A percentile compares a stretch with the other conserved stretches of the same genome.
Evolutionary conservation across 1,140 invertebrate genomes (phyloP).

Genomic region (Radopholus similis): DNA sequence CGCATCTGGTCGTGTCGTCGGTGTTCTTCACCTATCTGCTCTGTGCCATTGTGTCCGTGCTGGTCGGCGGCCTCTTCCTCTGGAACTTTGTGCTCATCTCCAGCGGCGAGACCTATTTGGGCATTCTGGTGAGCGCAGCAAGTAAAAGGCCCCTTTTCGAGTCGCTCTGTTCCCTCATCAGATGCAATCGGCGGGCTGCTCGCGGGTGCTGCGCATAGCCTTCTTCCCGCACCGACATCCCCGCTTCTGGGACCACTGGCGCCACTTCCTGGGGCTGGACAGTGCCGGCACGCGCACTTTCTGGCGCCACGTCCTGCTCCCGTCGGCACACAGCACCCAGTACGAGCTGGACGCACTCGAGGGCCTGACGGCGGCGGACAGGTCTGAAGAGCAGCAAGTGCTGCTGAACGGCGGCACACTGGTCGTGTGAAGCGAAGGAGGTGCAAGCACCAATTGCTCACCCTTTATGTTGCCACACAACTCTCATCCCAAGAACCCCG

Average conservation of each 20-base stretch:
- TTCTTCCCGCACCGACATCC: conserved; percentile 17
- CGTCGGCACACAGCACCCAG: conserved; percentile 16
- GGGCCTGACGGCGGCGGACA: background rate
- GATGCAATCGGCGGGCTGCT: background rate
- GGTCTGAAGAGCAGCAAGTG: background rate
- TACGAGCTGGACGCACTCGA: background rate
- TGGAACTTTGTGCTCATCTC: conserved; percentile 49
- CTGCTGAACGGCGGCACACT: background rate
- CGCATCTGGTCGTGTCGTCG: conserved; percentile 29
- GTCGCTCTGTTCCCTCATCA: conserved; percentile 8
- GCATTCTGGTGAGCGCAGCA: conserved; percentile 31
- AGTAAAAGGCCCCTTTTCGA: background rate
- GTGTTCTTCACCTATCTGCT: conserved; percentile 42
- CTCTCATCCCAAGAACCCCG: too few species aligned
- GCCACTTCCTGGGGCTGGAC: conserved; percentile 22
- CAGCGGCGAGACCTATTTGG: conserved; percentile 35
- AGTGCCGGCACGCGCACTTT: conserved; percentile 10
- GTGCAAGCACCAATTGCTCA: too few species aligned
- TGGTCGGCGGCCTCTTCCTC: conserved; percentile 38
- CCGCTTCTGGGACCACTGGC: conserved; percentile 21
- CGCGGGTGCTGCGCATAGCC: conserved; percentile 5
- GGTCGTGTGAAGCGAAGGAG: too few species aligned
- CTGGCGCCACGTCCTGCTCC: conserved; percentile 25
- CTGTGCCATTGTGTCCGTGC: conserved; percentile 35
- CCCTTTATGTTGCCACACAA: too few species aligned